Base-by-base conservation (phyloP, 64 coral and sea anemone genomes). In the Orbicella faveolata region DNA sequence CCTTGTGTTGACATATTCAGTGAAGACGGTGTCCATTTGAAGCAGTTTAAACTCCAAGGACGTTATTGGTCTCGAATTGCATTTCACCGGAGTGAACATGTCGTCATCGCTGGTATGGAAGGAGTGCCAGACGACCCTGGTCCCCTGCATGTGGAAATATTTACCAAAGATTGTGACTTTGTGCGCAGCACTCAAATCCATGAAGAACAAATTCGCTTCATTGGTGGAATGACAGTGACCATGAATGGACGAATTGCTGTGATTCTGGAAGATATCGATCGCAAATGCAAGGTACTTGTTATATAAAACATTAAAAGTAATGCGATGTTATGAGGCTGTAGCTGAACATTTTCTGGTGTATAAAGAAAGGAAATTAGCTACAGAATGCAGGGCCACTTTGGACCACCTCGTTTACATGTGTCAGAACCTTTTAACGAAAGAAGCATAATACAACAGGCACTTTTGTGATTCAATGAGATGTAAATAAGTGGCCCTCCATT, bases 1-100 rank as follows among this genome's bases (percentile, higher is more conserved):
- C 0, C 72, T 4, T 12, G 78, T 76, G 86, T 93, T 63, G n/a
- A 88, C 54, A 75, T 84, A 15, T 89, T 89, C 3, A 89, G 34
- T 80, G 53, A 59, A 61, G 1, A 72, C 6, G 82, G 87, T 16
- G 69, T 57, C 15, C 54, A 81, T 9, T 57, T 83, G 0, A 21
- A 61, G 2, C 7, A 89, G 76, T 89, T 89, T 62, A 1, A n/a
- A 14, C 44, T 89, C 1, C 35, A 53, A 21, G 67, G 55, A 36
- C 48, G 4, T 1, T 1, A 16, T 5, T 23, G 14, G 64, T 8
- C 78, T 11, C 51, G 21, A 3, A 77, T 88, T 30, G 68, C 79
- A 61, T 91, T 85, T 85, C 70, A 84, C 74, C 72, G 9, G 14
- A 91, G 61, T 59, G 23, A 85, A 77, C 68, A 77, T 13, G 36